Evolutionary conservation across 1,140 invertebrate species (phyloP).

Genomic region (Microplitis demolitor): DNA sequence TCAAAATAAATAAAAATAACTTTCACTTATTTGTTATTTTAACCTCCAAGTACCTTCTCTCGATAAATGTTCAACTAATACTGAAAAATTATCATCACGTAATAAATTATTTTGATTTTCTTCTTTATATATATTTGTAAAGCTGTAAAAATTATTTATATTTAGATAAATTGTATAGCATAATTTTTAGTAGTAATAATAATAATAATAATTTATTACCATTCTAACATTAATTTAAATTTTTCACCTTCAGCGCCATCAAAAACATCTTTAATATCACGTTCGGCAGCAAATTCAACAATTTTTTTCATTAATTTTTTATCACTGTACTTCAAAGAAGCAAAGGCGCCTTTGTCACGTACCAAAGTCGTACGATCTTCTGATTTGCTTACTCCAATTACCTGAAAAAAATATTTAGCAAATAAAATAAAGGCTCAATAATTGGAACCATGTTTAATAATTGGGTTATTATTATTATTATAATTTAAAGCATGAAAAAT

Average conservation of each 20-base stretch:
- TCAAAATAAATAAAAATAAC: background rate
- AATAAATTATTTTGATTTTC: conserved; percentile 42
- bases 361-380: conserved; percentile 64
- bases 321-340: conserved; percentile 64
- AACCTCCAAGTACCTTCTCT: conserved; percentile 37
- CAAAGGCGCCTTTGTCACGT: conserved; percentile 66
- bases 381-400: conserved; percentile 66
- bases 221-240: conserved; percentile 62
- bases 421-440: background rate
- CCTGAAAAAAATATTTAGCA: conserved; percentile 53
- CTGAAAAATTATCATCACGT: conserved; percentile 49
- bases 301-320: conserved; percentile 63
- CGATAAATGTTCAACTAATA: conserved; percentile 51
- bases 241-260: conserved; percentile 66
- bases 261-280: conserved; percentile 66
- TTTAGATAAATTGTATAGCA: background rate
- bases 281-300: conserved; percentile 61
- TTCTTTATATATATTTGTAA: conserved; percentile 48
- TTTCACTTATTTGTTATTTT: conserved; percentile 23
- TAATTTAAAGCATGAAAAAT: background rate
- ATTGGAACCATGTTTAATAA: conserved; percentile 3
- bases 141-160: conserved; percentile 40
- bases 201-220: conserved; percentile 49
- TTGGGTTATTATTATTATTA: background rate
- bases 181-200: background rate